Base-by-base conservation (phyloP, 2,888 invertebrate species). In the Andrena trimmerana region DNA sequence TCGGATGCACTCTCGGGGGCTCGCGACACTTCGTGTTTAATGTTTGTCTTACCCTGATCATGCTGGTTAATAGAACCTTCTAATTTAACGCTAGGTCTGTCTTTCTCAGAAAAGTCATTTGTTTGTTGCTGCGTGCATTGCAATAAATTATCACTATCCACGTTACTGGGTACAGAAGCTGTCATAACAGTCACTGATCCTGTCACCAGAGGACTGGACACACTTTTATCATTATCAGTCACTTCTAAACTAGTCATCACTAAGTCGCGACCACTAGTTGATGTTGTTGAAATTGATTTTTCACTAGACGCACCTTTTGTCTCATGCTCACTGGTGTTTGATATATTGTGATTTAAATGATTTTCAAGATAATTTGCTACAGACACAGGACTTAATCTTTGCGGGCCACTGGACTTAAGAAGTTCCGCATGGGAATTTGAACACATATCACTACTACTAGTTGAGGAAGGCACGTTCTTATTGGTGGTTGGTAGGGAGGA, bases 401-500 rank as follows among this genome's bases (percentile, higher is more conserved):
- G 90, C 63, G 89, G 84, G 80, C 90, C 90, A 87, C 90, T 88
- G 86, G 91, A 91, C 89, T 93, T 92, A 76, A 91, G 86, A 89
- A 91, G 90, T 91, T 93, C 93, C 88, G 91, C 88, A 87, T 89
- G 91, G 87, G 91, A 90, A 90, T 91, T 93, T 93, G 94, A 94
- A 94, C 94, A 94, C 93, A 93, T 93, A 91, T 94, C 93, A 92
- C 92, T 93, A 91, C 90, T 91, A 91, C 90, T 91, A 93, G 92
- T 92, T 90, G 93, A 92, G 91, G 93, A 94, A 94, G 94, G 94
- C 94, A 94, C 94, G 92, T 94, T 93, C 93, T 92, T 92, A 90
- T 92, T 92, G 89, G 95, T 95, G 92, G 95, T 94, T 93, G 95
- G 94, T 86, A 95, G 88, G 83, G 95, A 59, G 81, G 87, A 74